Evolutionary conservation across 2,113 vertebrate species (phyloP).

Genomic region (Ceyx margarethae): DNA sequence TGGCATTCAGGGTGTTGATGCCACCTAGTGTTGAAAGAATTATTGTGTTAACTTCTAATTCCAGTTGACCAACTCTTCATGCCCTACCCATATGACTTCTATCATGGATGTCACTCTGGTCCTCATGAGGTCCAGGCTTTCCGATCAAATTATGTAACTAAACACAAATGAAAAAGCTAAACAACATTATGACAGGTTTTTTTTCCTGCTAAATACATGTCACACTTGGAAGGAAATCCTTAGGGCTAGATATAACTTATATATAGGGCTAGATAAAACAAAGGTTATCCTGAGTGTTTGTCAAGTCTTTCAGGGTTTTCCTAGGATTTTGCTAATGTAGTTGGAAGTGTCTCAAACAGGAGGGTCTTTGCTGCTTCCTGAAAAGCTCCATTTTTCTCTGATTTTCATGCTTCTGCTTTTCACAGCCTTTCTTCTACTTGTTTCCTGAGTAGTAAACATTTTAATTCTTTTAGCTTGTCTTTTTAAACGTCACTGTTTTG

Average conservation of each 20-base stretch:
- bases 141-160: not conserved
- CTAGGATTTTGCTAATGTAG: not conserved
- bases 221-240: not conserved
- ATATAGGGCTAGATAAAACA: not conserved
- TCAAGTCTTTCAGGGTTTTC: not conserved
- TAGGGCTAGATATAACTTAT: not conserved
- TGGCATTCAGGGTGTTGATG: not conserved
- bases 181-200: not conserved
- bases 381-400: not conserved
- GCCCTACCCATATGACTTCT: not conserved
- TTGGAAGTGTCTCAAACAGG: not conserved
- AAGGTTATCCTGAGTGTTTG: not conserved
- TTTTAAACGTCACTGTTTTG: not conserved
- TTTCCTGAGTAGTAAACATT: not conserved
- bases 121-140: not conserved
- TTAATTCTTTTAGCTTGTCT: not conserved
- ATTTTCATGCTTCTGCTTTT: not conserved
- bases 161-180: not conserved
- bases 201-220: not conserved
- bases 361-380: not conserved
- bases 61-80: not conserved
- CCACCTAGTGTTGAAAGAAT: constrained; percentile 46
- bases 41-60: not conserved
- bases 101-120: not conserved
- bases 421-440: not conserved